Evolutionary conservation across 2,797 vertebrate species (phyloP), one percentile per base, ranked within the genome.

Genomic region (Mormyrops attenuatus): DNA sequence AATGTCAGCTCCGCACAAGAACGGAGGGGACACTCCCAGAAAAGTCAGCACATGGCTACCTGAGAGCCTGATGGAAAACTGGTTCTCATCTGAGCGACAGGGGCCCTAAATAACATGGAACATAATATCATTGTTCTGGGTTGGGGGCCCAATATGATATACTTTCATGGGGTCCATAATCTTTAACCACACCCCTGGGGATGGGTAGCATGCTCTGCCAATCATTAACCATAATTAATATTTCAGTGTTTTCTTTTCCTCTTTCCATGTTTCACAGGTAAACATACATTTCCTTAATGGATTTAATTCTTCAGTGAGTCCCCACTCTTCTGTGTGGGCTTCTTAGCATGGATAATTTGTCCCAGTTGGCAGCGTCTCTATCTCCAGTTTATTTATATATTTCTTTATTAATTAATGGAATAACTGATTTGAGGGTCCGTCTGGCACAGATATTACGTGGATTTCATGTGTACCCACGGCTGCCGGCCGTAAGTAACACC

Each of bases 1-100:
- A 93, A 94, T 94, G 93, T 94, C 94, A 93, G 91, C 91, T 88
- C 86, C 86, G 91, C 91, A 93, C 90, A 92, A 92, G 89, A 90
- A 93, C 88, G 88, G 77, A 91, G 92, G 89, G 92, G 91, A 92
- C 91, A 93, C 84, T 92, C 89, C 90, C 92, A 90, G 92, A 49
- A 85, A 34, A 52, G 50, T 34, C 41, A 20, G 3, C 20, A 20
- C 38, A 38, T 47, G 73, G 20, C 34, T 80, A n/a, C 38, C 34
- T 44, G 38, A 80, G 73, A n/a, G 73, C 30, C 38, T 26, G 60
- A 26, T 6, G n/a, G 60, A 4, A 55, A 26, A 26, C 22, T 57
- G 53, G 22, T 26, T 66, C 22, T 66, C 60, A 66, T 26, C 22
- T 49, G 8, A 49, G 49, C 1, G 49, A 49, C 8, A 49, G 49